Evolutionary conservation across 2,113 vertebrate species (phyloP).

Genomic region (Brachyhypopomus gauderio): DNA sequence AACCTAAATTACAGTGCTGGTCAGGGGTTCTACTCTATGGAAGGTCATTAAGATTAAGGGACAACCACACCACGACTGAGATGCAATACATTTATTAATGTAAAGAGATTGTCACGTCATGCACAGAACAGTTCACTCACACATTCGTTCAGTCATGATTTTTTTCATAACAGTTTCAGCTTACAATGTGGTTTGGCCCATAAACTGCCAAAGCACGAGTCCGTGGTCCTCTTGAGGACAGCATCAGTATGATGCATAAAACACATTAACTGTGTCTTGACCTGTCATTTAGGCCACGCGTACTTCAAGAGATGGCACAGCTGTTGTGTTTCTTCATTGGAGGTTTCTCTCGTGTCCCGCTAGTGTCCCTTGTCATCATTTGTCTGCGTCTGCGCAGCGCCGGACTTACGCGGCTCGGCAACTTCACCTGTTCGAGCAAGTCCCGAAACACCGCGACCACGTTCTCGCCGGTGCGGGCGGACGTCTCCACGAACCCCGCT

Average conservation of each 20-base stretch:
- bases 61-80: no score
- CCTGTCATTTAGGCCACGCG: slow-evolving; percentile 48
- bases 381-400: slow-evolving; percentile 58
- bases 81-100: no score
- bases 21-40: no score
- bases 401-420: slow-evolving; percentile 62
- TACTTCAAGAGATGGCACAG: slow-evolving; percentile 63
- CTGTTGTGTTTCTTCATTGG: slow-evolving; percentile 60
- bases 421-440: slow-evolving; percentile 65
- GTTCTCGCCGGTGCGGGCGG: slow-evolving; percentile 68
- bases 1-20: no score
- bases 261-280: not conserved
- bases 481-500: slow-evolving; percentile 69
- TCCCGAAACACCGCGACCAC: slow-evolving; percentile 64
- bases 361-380: slow-evolving; percentile 41
- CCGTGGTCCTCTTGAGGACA: not conserved
- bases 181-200: not conserved
- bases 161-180: no score
- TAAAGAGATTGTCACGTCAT: no score
- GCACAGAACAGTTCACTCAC: no score
- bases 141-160: no score
- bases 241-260: slow-evolving; percentile 42
- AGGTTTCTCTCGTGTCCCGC: slow-evolving; percentile 4
- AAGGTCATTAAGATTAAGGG: no score
- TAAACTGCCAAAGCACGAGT: no score